Evolutionary conservation across 1,140 invertebrate species (phyloP).

Genomic region (Leptonema lineaticorne): DNA sequence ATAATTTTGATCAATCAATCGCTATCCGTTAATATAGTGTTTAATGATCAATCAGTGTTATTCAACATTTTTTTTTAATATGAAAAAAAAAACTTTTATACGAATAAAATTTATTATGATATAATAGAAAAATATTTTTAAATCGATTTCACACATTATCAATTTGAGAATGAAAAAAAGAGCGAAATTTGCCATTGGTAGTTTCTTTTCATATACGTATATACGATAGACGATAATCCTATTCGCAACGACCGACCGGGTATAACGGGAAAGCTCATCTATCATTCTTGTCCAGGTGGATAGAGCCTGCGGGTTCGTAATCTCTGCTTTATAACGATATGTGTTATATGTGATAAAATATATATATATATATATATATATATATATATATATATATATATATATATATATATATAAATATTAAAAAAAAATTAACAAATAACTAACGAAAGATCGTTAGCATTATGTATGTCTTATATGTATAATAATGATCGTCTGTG

Average conservation of each 20-base stretch:
- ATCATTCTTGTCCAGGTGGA: conserved; percentile 6
- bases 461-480: no score
- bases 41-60: no score
- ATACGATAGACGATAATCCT: background rate
- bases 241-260: background rate
- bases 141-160: no score
- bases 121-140: background rate
- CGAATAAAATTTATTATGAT: no score
- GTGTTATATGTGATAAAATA: background rate
- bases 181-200: background rate
- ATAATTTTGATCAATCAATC: no score
- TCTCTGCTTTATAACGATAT: background rate
- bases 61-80: no score
- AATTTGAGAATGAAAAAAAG: background rate
- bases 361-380: background rate
- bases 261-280: conserved; percentile 7
- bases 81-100: no score
- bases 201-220: no score
- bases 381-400: background rate
- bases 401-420: background rate
- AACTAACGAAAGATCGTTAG: no score
- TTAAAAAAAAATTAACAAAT: no score
- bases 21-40: no score
- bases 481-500: no score
- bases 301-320: conserved; percentile 1